A percentile compares a stretch with the other conserved stretches of the same genome.
phyloP scores from a whole-genome alignment of 2,888 invertebrate species.

The Drosophila kambysellisi region DNA sequence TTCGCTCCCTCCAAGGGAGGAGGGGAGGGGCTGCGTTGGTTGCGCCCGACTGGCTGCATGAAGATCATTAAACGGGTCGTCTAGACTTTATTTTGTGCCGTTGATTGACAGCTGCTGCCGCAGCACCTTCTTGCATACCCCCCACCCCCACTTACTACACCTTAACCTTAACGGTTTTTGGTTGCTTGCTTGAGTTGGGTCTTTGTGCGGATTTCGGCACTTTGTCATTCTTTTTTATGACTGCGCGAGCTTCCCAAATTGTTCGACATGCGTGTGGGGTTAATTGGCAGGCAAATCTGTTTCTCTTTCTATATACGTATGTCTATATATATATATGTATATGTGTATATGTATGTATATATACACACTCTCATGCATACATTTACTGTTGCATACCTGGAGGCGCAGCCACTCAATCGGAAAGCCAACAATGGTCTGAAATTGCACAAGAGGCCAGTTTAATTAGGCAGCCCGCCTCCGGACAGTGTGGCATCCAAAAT shows the following conservation, averaged over 20 bases:
- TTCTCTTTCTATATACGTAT: conserved; percentile 6
- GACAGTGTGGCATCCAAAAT: background rate
- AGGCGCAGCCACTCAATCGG: conserved; percentile 22
- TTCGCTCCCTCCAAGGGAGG: conserved; percentile 8
- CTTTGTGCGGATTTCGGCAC: conserved; percentile 33
- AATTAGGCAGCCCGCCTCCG: conserved; percentile 16
- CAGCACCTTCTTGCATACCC: background rate
- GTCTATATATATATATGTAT: background rate
- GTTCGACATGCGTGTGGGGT: conserved; percentile 52
- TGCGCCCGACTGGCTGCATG: conserved; percentile 22
- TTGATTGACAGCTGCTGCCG: conserved; percentile 61
- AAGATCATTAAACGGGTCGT: conserved; percentile 69
- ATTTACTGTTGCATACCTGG: conserved; percentile 48
- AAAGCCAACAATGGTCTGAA: conserved; percentile 6
- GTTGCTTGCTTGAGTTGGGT: conserved; percentile 13
- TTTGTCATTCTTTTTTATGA: conserved; percentile 59
- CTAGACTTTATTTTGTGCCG: conserved; percentile 62
- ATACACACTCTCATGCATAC: background rate
- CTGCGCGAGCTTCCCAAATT: conserved; percentile 35
- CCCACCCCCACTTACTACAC: background rate
- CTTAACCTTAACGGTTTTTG: background rate
- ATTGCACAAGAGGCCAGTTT: conserved; percentile 27
- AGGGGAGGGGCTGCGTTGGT: too few relatives aligned
- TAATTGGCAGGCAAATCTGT: conserved; percentile 62
- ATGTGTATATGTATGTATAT: background rate